Conservation (phyloP, 2,113 vertebrate genomes). For the Oxygymnocypris stewartii region DNA sequence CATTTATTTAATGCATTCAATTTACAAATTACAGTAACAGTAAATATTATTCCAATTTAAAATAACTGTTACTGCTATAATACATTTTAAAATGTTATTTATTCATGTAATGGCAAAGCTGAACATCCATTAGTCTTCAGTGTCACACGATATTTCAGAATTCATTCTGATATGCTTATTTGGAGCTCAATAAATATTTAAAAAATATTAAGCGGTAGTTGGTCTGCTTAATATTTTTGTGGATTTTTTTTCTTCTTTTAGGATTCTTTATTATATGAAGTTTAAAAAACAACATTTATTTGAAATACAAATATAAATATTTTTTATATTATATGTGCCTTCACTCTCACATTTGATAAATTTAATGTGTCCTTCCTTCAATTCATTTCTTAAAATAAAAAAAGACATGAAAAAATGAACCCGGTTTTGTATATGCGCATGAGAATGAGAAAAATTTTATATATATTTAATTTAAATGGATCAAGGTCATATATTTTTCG, state of each 20-base stretch:
- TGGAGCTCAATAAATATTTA: not conserved
- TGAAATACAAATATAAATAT: not conserved
- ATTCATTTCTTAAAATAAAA: not conserved
- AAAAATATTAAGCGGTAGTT: not conserved
- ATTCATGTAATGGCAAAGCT: not conserved
- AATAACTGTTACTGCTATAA: no score
- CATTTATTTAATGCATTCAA: no score
- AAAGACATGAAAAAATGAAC: not conserved
- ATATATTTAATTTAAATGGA: not conserved
- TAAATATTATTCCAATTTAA: no score
- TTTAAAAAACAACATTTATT: not conserved
- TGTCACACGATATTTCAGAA: no score
- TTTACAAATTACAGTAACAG: no score
- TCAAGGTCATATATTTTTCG: not conserved
- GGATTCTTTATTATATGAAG: no score
- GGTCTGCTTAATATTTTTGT: not conserved
- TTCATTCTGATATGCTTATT: no score
- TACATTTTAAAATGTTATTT: not conserved
- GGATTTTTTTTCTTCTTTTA: not conserved
- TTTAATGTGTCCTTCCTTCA: not conserved
- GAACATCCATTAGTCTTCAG: not conserved
- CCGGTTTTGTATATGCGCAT: not conserved
- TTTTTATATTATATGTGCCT: not conserved
- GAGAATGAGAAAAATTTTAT: not conserved
- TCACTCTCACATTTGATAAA: not conserved